A percentile compares a stretch with the other conserved stretches of the same genome.
Conservation (phyloP, 2,113 vertebrate species). For the Macrotis lagotis region DNA sequence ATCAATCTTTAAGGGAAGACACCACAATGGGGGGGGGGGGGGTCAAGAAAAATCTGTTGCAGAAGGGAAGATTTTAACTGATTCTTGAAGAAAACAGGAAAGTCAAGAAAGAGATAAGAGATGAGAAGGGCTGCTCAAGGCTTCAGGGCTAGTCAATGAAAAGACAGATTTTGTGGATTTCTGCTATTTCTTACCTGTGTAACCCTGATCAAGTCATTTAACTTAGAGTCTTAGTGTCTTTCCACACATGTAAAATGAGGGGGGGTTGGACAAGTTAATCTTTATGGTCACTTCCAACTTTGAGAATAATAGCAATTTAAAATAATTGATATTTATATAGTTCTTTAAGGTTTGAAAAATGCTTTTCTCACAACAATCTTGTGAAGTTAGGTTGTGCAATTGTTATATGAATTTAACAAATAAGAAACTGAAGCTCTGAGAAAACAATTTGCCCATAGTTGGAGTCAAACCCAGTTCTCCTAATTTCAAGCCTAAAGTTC, state of each 20-base stretch:
- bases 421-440: neutral
- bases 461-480: neutral
- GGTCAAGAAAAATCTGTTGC: too few species aligned
- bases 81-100: neutral
- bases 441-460: neutral
- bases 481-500: neutral
- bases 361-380: neutral
- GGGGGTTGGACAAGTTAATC: neutral
- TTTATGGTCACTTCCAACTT: neutral
- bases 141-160: neutral
- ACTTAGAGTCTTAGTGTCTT: neutral
- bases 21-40: too few species aligned
- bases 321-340: neutral
- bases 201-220: neutral
- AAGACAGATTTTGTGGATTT: neutral
- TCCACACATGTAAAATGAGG: neutral
- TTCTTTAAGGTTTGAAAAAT: neutral
- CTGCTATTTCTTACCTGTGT: neutral
- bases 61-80: neutral
- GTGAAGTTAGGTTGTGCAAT: neutral
- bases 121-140: neutral
- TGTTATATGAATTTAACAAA: neutral
- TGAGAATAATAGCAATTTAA: neutral
- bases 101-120: neutral
- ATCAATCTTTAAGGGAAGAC: too few species aligned